Percentiles rank a stretch among this genome's conserved stretches.
phyloP scores from a whole-genome alignment of 1,140 invertebrate genomes.

The Hycleus cichorii region DNA sequence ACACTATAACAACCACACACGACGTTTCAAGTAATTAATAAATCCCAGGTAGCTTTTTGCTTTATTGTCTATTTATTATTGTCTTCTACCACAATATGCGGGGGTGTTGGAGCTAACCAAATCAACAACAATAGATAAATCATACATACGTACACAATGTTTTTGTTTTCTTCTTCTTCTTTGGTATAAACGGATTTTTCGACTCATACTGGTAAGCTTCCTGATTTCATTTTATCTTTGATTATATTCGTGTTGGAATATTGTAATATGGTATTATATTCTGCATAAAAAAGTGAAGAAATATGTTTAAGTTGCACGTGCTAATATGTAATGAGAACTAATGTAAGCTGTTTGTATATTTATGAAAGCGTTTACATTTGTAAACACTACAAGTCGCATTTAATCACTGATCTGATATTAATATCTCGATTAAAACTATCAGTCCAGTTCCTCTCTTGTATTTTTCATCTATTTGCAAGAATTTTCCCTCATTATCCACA shows the following conservation, averaged over 20 bases:
- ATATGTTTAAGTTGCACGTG: background rate
- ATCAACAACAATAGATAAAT: conserved; percentile 1
- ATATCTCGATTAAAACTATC: background rate
- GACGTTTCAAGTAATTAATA: too few relatives aligned
- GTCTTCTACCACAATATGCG: too few relatives aligned
- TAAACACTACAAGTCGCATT: background rate
- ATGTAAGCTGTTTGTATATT: background rate
- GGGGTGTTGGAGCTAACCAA: too few relatives aligned
- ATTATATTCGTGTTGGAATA: background rate
- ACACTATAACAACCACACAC: too few relatives aligned
- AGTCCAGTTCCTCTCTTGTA: too few relatives aligned
- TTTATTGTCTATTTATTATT: too few relatives aligned
- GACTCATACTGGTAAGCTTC: too few relatives aligned
- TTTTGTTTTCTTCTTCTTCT: background rate
- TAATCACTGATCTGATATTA: background rate
- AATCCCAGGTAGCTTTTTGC: too few relatives aligned
- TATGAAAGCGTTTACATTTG: background rate
- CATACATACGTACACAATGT: conserved; percentile 17
- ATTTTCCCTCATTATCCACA: too few relatives aligned
- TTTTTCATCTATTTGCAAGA: too few relatives aligned
- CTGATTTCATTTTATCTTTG: background rate
- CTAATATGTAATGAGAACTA: background rate
- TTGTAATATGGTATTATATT: background rate
- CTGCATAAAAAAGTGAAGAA: background rate
- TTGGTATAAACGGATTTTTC: background rate